Evolutionary conservation across 2,888 invertebrate genomes (phyloP), one percentile per base, ranked within the genome.

Genomic region (Erannis defoliaria): DNA sequence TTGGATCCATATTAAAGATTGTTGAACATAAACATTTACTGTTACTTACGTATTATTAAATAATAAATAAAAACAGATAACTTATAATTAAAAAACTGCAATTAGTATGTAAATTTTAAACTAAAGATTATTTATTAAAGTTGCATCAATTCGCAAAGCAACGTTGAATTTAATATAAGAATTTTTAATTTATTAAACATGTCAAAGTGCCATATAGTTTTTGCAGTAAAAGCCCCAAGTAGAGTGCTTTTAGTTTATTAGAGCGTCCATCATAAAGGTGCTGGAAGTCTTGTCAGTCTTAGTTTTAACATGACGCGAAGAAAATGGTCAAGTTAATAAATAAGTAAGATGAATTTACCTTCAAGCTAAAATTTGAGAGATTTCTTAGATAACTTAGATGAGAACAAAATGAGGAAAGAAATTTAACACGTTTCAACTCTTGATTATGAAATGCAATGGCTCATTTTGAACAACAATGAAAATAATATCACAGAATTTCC

Each of bases 401-500:
- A 31, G 31, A 31, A 3, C 10, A 31, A 9, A 31, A 9, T 3
- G 2, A 4, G 6, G 4, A 33, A n/a, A n/a, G 33, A 33, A 12
- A 33, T 33, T 12, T n/a, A 26, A 26, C n/a, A 29, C 6, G 9
- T 4, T 29, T 29, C 26, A 9, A 4, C 26, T 33, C 33, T n/a
- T 33, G 33, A 10, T 33, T n/a, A 5, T n/a, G 12, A 33, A 5
- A 1, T 6, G 2, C 4, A n/a, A 6, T 5, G 14, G 5, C 5
- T 14, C n/a, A 35, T 2, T 35, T 14, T n/a, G n/a, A 31, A 31
- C 31, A 31, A 31, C 5, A 38, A 38, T 9, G 19, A 23, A 29
- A 33, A 8, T 21, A 21, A 54, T 55, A 19, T 53, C 53, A 37
- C 45, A 58, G 51, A 53, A 19, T 21, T 58, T 43, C 43, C 29